A percentile compares a stretch with the other conserved stretches of the same genome.
phyloP scores from a whole-genome alignment of 2,113 vertebrate genomes.

The Poeciliopsis retropinna region DNA sequence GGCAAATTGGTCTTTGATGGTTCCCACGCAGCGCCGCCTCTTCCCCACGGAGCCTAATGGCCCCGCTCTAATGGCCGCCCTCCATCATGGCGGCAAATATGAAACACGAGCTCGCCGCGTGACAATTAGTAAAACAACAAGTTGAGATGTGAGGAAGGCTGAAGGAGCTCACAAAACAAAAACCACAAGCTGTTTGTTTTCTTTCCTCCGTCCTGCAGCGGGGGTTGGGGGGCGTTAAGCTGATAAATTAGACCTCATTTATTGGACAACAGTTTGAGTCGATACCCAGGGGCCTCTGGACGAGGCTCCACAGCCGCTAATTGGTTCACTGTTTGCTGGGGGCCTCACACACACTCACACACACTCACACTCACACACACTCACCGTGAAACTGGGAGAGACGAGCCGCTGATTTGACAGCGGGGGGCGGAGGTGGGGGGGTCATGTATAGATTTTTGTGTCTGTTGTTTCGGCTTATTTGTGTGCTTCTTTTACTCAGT shows the following conservation, averaged over 20 bases:
- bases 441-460: slow-evolving; percentile 99
- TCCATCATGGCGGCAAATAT: slow-evolving; percentile 56
- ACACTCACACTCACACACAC: slow-evolving; percentile 4
- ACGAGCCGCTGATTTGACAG: slow-evolving; percentile 92
- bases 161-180: slow-evolving; percentile 37
- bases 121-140: slow-evolving; percentile 61
- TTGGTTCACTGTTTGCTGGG: slow-evolving; percentile 88
- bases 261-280: slow-evolving; percentile 93
- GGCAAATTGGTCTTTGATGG: slow-evolving; percentile 72
- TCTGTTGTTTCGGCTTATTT: slow-evolving; percentile 99
- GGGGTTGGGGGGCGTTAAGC: slow-evolving; percentile 89
- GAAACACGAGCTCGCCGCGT: slow-evolving; percentile 38
- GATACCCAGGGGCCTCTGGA: slow-evolving; percentile 89
- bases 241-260: slow-evolving; percentile 99
- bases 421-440: slow-evolving; percentile 65
- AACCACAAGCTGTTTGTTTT: slow-evolving; percentile 47
- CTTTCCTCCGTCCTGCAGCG: neutral
- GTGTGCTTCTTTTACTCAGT: slow-evolving; percentile 98
- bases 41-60: slow-evolving; percentile 63
- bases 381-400: slow-evolving; percentile 87
- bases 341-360: slow-evolving; percentile 36
- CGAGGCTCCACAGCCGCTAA: slow-evolving; percentile 89
- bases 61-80: slow-evolving; percentile 46
- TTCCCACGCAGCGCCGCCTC: slow-evolving; percentile 46
- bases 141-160: neutral